These are phyloP conservation scores for Ormyrus thymus DNA, from an alignment of 2,888 invertebrate genomes.

Conservation along the genomic window DNA sequence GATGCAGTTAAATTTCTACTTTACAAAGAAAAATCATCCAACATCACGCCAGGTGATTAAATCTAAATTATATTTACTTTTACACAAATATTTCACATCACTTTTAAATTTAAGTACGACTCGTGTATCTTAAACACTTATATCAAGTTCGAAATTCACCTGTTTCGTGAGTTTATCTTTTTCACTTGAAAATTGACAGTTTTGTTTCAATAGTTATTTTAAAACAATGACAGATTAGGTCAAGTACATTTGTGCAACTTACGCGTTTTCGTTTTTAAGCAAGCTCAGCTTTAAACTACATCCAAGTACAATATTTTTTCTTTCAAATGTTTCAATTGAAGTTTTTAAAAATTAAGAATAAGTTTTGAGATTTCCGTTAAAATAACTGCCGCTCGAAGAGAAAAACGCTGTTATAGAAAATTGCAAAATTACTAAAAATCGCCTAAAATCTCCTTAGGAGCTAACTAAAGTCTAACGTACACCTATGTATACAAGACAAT, in stretches of 20 bases:
- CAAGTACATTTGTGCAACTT: constrained; percentile 24
- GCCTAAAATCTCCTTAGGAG: constrained; percentile 17
- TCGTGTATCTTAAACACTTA: neutral
- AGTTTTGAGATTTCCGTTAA: too few relatives aligned
- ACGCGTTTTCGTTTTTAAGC: neutral
- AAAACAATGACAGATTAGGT: too few relatives aligned
- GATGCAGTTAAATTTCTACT: neutral
- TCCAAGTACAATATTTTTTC: too few relatives aligned
- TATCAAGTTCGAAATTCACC: too few relatives aligned
- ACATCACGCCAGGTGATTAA: constrained; percentile 24
- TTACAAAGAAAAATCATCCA: neutral
- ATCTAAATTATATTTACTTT: constrained; percentile 3
- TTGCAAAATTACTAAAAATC: constrained; percentile 5
- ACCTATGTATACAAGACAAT: constrained; percentile 10
- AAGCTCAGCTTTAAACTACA: neutral
- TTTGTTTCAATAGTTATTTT: too few relatives aligned
- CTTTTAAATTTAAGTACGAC: constrained; percentile 24
- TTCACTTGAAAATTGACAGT: too few relatives aligned
- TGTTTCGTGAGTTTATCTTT: too few relatives aligned
- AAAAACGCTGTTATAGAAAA: constrained; percentile 4
- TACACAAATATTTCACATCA: constrained; percentile 8
- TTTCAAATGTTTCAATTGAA: too few relatives aligned
- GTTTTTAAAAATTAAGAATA: too few relatives aligned
- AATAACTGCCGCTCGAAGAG: too few relatives aligned
- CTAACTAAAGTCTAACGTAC: constrained; percentile 14